Evolutionary conservation across 2,888 invertebrate species (phyloP).

Genomic region (Pachydiplax longipennis): DNA sequence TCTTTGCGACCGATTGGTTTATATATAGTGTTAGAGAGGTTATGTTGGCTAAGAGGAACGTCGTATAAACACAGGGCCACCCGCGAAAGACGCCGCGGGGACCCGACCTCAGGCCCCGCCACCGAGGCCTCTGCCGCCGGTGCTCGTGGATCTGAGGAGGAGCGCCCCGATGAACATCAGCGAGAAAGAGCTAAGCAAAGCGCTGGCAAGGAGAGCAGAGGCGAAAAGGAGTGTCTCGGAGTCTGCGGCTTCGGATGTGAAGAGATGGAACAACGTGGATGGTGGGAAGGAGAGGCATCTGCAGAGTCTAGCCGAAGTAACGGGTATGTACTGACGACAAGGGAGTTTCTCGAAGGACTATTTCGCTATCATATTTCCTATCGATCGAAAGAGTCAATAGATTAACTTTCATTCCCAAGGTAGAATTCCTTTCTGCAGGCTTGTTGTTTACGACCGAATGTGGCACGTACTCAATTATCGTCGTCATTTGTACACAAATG

Average conservation of each 20-base stretch:
- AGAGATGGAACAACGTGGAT: not conserved
- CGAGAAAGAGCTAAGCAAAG: not conserved
- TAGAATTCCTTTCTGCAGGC: too few species aligned
- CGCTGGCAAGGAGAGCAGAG: not conserved
- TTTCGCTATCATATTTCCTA: too few species aligned
- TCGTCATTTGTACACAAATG: too few species aligned
- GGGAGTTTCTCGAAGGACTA: too few species aligned
- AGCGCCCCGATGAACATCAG: slow-evolving; percentile 19
- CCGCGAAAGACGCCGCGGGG: slow-evolving; percentile 28
- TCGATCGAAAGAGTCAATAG: too few species aligned
- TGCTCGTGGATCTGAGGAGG: slow-evolving; percentile 16
- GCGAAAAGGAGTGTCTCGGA: slow-evolving; percentile 6
- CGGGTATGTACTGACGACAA: not conserved
- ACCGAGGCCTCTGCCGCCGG: slow-evolving; percentile 24
- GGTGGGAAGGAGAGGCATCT: not conserved
- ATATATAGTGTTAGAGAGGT: not conserved
- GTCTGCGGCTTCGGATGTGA: not conserved
- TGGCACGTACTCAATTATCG: too few species aligned
- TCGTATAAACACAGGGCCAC: slow-evolving; percentile 23
- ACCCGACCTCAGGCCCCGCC: slow-evolving; percentile 17
- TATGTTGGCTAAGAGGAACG: slow-evolving; percentile 19
- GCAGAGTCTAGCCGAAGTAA: slow-evolving; percentile 20
- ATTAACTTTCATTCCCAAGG: too few species aligned
- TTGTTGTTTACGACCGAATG: too few species aligned
- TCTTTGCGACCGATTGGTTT: slow-evolving; percentile 33